Percentiles rank a stretch among this genome's conserved stretches.
phyloP scores from a whole-genome alignment of 2,113 vertebrate species.

The Cnemophilus loriae region DNA sequence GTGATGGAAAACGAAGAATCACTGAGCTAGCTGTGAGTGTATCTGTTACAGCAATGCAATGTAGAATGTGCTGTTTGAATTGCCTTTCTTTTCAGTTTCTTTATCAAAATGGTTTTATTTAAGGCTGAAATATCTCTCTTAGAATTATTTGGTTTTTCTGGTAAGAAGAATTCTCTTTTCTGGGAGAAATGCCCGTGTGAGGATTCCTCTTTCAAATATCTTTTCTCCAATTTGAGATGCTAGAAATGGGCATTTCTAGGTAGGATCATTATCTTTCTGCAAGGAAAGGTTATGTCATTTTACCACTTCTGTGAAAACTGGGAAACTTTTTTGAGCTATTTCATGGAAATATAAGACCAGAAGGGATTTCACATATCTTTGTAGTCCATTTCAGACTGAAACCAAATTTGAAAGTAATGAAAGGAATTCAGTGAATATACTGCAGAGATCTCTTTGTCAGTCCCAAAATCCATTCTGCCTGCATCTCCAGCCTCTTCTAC shows the following conservation, averaged over 20 bases:
- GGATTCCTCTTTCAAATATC: neutral
- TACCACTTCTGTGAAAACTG: neutral
- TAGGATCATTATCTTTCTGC: neutral
- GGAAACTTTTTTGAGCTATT: neutral
- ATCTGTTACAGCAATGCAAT: neutral
- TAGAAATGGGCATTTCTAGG: neutral
- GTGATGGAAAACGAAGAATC: neutral
- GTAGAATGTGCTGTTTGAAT: neutral
- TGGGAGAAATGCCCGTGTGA: neutral
- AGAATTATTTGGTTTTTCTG: neutral
- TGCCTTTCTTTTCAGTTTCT: neutral
- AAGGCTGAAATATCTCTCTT: neutral
- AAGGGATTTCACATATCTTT: neutral
- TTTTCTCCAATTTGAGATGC: neutral
- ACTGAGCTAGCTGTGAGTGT: neutral
- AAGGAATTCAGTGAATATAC: neutral
- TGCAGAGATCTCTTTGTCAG: neutral
- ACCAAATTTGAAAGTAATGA: neutral
- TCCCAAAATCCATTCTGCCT: neutral
- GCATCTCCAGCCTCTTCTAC: neutral
- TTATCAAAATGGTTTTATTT: neutral
- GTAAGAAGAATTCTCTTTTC: neutral
- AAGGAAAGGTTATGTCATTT: neutral
- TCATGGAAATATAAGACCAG: neutral
- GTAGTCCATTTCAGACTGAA: neutral